Evolutionary conservation across 2,797 vertebrate genomes (phyloP), one percentile per base, ranked within the genome.

Genomic region (Microtus obscurus): DNA sequence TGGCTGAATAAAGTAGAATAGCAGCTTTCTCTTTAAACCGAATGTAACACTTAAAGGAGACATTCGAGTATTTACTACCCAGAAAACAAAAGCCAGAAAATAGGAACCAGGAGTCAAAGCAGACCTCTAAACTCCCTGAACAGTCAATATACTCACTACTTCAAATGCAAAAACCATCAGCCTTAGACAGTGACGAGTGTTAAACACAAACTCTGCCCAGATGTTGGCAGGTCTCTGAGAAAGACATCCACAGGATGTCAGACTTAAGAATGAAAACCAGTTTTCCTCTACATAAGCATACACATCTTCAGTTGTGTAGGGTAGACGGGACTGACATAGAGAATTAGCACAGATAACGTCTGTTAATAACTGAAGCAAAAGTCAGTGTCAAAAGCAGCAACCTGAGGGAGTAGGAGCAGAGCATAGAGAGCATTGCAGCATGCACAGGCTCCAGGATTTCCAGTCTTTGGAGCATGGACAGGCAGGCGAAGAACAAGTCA

Each of bases 341-440:
- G 40, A 78, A 81, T 78, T 40, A 61, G 14, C 37, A 21, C 11
- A 23, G 23, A 81, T 1, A 29, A 27, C 53, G 5, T 89, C n/a
- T 65, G 2, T 76, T 51, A 95, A 31, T 10, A 76, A 61, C 34
- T 6, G 14, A 40, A 87, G 43, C 85, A 71, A 40, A 71, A 40
- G 43, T 29, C 48, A 1, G 2, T 29, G 23, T 14, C 65, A 19
- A 56, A 79, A 95, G 40, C 31, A 31, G n/a, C 23, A 37, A 31
- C 17, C 31, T 21, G 0, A 1, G 14, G 21, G 45, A 37, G 2
- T 1, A 63, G 17, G 2, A 16, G 5, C 43, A 29, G 12, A 29
- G 74, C 13, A 78, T 65, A 40, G 27, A 59, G 34, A 78, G 34
- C 17, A 25, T 11, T 76, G 2, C 0, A 40, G 40, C 21, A 13